Percentiles rank a stretch among this genome's conserved stretches.
These are phyloP conservation scores for Norana najaformis DNA, from an alignment of 2,888 invertebrate genomes.

Conservation along the genomic window DNA sequence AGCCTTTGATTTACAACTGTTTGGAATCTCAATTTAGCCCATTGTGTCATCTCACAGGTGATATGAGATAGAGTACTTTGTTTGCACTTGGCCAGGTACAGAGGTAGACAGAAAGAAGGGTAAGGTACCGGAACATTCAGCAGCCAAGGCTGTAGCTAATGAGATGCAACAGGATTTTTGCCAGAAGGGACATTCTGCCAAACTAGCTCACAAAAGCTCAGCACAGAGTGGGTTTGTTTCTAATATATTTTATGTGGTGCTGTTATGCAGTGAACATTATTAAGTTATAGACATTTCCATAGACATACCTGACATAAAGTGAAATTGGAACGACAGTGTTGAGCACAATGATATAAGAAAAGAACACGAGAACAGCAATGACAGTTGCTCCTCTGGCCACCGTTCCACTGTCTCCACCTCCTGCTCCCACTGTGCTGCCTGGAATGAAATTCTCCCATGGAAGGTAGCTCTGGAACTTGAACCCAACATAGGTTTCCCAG, in stretches of 20 bases:
- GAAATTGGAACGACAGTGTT: slow-evolving; percentile 66
- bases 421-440: slow-evolving; percentile 50
- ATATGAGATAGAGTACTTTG: too few species aligned
- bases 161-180: not conserved
- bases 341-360: slow-evolving; percentile 97
- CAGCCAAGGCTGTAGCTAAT: too few species aligned
- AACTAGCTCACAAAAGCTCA: too few species aligned
- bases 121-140: not conserved
- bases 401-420: not conserved
- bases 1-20: not conserved
- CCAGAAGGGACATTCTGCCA: too few species aligned
- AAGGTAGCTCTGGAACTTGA: slow-evolving; percentile 68
- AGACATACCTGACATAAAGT: slow-evolving; percentile 45
- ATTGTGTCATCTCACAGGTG: not conserved
- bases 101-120: not conserved
- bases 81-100: not conserved
- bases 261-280: not conserved
- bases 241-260: not conserved
- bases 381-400: slow-evolving; percentile 68
- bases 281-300: not conserved
- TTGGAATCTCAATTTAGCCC: not conserved
- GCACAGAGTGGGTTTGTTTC: not conserved
- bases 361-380: slow-evolving; percentile 94
- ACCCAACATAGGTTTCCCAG: slow-evolving; percentile 89
- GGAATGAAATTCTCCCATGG: slow-evolving; percentile 94